Base-by-base conservation (phyloP, 2,113 vertebrate genomes). In the Stercorarius parasiticus region DNA sequence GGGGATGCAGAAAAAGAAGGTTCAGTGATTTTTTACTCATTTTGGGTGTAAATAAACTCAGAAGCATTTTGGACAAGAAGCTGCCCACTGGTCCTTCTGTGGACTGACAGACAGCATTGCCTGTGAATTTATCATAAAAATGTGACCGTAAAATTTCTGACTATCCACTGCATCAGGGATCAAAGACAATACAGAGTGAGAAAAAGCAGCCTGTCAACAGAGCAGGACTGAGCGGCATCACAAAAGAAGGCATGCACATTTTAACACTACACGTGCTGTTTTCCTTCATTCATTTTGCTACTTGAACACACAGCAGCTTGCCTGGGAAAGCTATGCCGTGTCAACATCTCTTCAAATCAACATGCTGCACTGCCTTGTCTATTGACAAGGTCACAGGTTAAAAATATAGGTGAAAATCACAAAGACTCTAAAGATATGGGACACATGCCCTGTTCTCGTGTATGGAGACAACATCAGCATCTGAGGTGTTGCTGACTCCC, bases 401-500 rank as follows among this genome's bases (percentile, higher is more conserved):
- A 86, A 90, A 77, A 42, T 1, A 67, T 2, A 61, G 55, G 77
- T 0, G 0, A 52, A 88, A 85, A 83, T 40, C 47, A 40, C 9
- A 43, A 69, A 40, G 30, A 81, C 23, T 49, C 13, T 65, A 34
- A 77, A 72, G 16, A 86, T 14, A 67, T 0, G 19, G n/a, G 43
- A 73, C 40, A 73, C 4, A 26, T 29, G 9, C 21, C 23, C 43
- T 49, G 14, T 36, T 81, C 73, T 32, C 0, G 0, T n/a, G 29
- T 43, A 56, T 19, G 34, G 45, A 65, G 65, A 56, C 25, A 36
- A 52, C 16, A 61, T 15, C 45, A 38, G 45, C 36, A 91, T 38
- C 72, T 53, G 69, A 83, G 43, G 40, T n/a, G 38, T 18, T 76
- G 32, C 61, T 76, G 73, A 66, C 52, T 84, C 62, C 15, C 79